Evolutionary conservation across 2,888 invertebrate genomes (phyloP).

Genomic region (Diadegma fenestrale): DNA sequence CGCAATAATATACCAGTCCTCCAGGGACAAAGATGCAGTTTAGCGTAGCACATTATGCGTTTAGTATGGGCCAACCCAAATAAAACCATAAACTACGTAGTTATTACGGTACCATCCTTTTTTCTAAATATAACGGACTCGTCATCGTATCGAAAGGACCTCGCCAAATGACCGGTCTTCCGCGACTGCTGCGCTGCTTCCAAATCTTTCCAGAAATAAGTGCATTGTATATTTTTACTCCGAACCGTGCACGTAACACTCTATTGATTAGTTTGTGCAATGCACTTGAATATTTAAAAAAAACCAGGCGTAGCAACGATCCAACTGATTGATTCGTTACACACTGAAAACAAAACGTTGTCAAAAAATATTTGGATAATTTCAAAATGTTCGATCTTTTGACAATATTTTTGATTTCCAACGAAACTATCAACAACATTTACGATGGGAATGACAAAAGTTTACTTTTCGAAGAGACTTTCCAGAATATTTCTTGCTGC

Average conservation of each 20-base stretch:
- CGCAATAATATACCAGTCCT: slow-evolving; percentile 79
- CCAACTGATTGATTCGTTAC: too few relatives aligned
- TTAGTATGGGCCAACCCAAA: slow-evolving; percentile 77
- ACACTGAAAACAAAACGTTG: too few relatives aligned
- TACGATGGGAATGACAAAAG: too few relatives aligned
- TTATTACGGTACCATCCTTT: slow-evolving; percentile 74
- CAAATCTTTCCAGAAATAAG: slow-evolving; percentile 2
- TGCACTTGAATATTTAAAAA: too few relatives aligned
- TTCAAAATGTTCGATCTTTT: too few relatives aligned
- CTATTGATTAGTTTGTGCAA: not conserved
- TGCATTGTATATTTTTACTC: not conserved
- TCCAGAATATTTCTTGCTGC: too few relatives aligned
- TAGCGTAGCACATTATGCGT: slow-evolving; percentile 78
- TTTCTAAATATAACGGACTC: slow-evolving; percentile 72
- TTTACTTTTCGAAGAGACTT: too few relatives aligned
- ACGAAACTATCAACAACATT: too few relatives aligned
- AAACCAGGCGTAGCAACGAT: too few relatives aligned
- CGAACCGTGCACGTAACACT: not conserved
- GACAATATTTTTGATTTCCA: too few relatives aligned
- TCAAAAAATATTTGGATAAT: too few relatives aligned
- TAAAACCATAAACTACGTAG: slow-evolving; percentile 81
- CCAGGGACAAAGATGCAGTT: slow-evolving; percentile 81
- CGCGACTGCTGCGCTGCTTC: not conserved
- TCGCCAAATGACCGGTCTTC: slow-evolving; percentile 51
- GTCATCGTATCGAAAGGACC: slow-evolving; percentile 57